A percentile compares a stretch with the other conserved stretches of the same genome.
Evolutionary conservation across 2,113 vertebrate species (phyloP).

Genomic region (Eulemur macaco): DNA sequence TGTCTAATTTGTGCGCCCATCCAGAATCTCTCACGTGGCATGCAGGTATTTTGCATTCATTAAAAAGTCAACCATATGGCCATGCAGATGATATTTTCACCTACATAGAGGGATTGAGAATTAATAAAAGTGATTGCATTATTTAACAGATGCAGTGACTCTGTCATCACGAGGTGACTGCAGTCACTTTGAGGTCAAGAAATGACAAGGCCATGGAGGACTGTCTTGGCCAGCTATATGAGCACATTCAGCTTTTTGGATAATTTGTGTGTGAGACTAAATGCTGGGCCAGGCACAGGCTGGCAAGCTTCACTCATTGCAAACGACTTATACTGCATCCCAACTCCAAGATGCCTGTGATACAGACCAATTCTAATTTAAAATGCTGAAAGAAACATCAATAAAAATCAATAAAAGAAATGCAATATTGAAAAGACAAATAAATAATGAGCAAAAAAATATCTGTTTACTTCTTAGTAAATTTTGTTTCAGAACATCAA

Average conservation of each 20-base stretch:
- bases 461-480: not conserved
- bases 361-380: not conserved
- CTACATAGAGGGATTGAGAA: conserved; percentile 62
- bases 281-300: accelerated
- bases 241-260: not conserved
- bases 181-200: not conserved
- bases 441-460: not conserved
- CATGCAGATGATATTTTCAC: conserved; percentile 40
- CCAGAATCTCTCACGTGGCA: conserved; percentile 56
- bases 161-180: not conserved
- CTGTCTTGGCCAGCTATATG: accelerated
- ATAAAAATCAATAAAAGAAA: not conserved
- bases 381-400: not conserved
- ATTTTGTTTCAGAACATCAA: not conserved
- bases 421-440: not conserved
- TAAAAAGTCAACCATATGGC: conserved; percentile 69
- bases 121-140: conserved; percentile 66
- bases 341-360: not conserved
- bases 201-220: not conserved
- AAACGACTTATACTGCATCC: accelerated
- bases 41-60: conserved; percentile 46
- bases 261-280: accelerated
- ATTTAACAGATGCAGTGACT: not conserved
- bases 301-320: accelerated
- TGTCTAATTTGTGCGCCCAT: conserved; percentile 63